Evolutionary conservation across 1,140 invertebrate genomes (phyloP), one percentile per base, ranked within the genome.

Genomic region (Musca vetustissima): DNA sequence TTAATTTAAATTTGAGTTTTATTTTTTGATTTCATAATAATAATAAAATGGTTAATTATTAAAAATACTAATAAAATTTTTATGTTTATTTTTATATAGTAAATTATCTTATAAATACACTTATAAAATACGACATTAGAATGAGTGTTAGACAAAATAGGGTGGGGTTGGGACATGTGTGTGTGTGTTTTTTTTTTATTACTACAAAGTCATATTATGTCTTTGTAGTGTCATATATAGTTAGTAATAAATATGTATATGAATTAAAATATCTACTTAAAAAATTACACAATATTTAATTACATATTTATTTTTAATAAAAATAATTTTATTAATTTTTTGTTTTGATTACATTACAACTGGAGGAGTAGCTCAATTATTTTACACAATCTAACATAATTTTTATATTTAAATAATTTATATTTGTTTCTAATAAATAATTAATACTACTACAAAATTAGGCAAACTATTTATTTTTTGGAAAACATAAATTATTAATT

Each of bases 1-100:
- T 48, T 24, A 48, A 65, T 65, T 65, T 65, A 65, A 49, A 49
- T 49, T 15, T 49, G n/a, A 22, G 47, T 22, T 65, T 65, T 65
- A 19, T 43, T n/a, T 61, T 36, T 61, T n/a, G 11, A 21, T 19
- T 47, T 11, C 21, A 19, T 65, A 65, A 24, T 65, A 48, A 65
- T 43, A 61, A 61, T 28, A 8, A 28, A 61, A 13, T 43, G 11
- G 1, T 61, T 57, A 14, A 17, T 36, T 61, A 36, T 36, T 32
- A 13, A 36, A 59, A 59, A 59, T 32, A 32, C 28, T 32, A 32
- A 32, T 32, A 32, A 32, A 4, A 32, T 32, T 32, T 3, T 4
- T 32, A 4, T 59, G 24, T 49, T 52, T 52, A 21, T 52, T 52
- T 1, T 1, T 52, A 21, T 19, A 7, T 52, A 21, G 8, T 28